These are phyloP conservation scores for Entomyzon cyanotis DNA, from an alignment of 2,113 vertebrate species.

Conservation along the genomic window DNA sequence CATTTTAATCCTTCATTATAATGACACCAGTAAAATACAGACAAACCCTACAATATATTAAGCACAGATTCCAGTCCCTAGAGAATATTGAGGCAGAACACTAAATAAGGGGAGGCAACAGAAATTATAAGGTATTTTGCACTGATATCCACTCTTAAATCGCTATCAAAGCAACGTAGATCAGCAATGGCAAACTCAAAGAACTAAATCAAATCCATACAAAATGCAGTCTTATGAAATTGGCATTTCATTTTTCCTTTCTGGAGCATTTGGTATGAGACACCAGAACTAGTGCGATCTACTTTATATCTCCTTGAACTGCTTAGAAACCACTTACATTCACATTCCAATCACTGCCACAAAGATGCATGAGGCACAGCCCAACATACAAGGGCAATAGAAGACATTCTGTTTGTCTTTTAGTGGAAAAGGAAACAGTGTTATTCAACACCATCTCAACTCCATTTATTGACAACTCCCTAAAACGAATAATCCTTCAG, in stretches of 20 bases:
- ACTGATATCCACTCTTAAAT: background rate
- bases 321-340: background rate
- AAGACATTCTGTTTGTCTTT: conserved; percentile 48
- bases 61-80: background rate
- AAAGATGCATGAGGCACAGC: background rate
- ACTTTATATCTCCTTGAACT: background rate
- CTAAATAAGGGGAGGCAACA: background rate
- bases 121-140: background rate
- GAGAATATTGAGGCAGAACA: background rate
- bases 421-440: conserved; percentile 34
- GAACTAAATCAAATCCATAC: background rate
- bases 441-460: conserved; percentile 2
- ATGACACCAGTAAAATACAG: background rate
- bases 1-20: background rate
- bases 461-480: conserved; percentile 35
- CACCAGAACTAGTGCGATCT: background rate
- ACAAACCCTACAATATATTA: background rate
- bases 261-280: background rate
- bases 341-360: conserved; percentile 24
- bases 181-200: background rate
- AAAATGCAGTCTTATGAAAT: background rate
- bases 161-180: background rate
- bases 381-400: conserved; percentile 46
- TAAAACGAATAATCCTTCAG: conserved; percentile 30
- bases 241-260: background rate